phyloP scores from a whole-genome alignment of 2,888 invertebrate species.

The Machimus atricapillus region DNA sequence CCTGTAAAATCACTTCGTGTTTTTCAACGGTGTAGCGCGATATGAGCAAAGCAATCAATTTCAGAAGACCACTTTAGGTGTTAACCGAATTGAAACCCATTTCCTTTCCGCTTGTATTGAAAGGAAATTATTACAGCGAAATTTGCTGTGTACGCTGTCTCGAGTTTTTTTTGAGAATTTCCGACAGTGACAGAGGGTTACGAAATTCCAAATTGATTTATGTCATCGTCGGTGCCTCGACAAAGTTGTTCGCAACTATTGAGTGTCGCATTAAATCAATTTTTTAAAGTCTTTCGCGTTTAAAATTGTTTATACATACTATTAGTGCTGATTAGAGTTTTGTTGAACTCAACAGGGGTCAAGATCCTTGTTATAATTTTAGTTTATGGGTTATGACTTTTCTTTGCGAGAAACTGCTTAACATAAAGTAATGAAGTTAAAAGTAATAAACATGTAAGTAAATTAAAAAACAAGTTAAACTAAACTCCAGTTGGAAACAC shows the following conservation, averaged over 20 bases:
- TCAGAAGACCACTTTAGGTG: too few relatives aligned
- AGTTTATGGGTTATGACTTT: neutral
- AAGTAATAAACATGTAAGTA: neutral
- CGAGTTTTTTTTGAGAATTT: neutral
- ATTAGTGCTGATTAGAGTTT: too few relatives aligned
- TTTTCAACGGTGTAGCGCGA: neutral
- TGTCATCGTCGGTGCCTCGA: neutral
- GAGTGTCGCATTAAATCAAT: neutral
- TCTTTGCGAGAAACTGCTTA: neutral
- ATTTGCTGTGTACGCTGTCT: neutral
- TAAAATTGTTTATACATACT: too few relatives aligned
- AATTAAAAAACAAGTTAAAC: neutral
- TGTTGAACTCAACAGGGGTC: neutral
- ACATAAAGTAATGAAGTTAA: neutral
- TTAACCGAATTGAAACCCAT: slow-evolving; percentile 28
- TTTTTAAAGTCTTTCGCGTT: neutral
- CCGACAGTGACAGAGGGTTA: slow-evolving; percentile 3
- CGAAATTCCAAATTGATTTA: slow-evolving; percentile 19
- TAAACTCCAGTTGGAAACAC: neutral
- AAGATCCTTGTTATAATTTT: neutral
- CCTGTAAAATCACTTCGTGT: neutral
- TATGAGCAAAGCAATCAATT: neutral
- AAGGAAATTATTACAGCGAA: slow-evolving; percentile 32
- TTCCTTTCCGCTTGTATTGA: slow-evolving; percentile 41
- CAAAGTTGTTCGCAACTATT: neutral